These are phyloP conservation scores for Notodonta dromedarius DNA, from an alignment of 2,888 invertebrate genomes.

Conservation along the genomic window DNA sequence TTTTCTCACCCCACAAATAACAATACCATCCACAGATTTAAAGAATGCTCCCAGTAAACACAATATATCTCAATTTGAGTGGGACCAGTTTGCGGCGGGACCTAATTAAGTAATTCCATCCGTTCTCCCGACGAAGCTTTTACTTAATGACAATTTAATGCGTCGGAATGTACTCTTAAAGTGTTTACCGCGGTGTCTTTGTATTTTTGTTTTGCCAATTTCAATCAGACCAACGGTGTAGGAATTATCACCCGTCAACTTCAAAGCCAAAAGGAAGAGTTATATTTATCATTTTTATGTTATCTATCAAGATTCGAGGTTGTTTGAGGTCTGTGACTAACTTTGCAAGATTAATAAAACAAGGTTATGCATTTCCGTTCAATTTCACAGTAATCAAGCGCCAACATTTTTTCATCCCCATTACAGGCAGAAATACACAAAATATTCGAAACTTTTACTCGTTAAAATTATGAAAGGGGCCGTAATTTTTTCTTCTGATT, in stretches of 20 bases:
- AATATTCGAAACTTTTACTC: conserved; percentile 50
- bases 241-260: no score
- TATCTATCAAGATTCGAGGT: no score
- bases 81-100: conserved; percentile 43
- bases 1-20: not conserved
- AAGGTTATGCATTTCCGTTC: not conserved
- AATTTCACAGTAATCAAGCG: not conserved
- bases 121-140: conserved; percentile 60
- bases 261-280: no score
- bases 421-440: conserved; percentile 17
- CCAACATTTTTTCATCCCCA: conserved; percentile 1
- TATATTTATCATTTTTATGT: no score
- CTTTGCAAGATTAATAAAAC: no score
- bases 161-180: conserved; percentile 49
- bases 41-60: conserved; percentile 50
- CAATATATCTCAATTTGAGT: conserved; percentile 63
- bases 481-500: conserved; percentile 63
- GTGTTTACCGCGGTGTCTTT: conserved; percentile 43
- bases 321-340: no score
- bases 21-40: conserved; percentile 29
- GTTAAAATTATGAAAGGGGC: conserved; percentile 58
- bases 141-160: conserved; percentile 81
- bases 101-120: conserved; percentile 74
- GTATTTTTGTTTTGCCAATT: not conserved
- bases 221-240: not conserved